Evolutionary conservation across 2,113 vertebrate species (phyloP), one percentile per base, ranked within the genome.

Genomic region (Chaetorhynchus papuensis): DNA sequence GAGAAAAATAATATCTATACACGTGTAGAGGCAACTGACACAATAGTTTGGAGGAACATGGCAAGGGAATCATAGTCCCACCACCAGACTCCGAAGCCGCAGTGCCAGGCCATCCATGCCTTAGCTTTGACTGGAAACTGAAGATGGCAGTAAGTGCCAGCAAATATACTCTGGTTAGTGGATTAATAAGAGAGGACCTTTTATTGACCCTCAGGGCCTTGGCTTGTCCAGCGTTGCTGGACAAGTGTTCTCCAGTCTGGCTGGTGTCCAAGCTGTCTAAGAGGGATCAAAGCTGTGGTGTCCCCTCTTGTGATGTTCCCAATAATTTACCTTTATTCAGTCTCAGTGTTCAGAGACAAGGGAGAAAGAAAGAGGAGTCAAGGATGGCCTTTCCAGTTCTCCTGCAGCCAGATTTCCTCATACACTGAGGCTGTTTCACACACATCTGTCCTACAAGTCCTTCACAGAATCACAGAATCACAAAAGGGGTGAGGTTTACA

Each of bases 91-190:
- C 7, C 3, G 8, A 69, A 23, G n/a, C 21, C 61, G 10, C 4
- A 5, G 10, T 27, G n/a, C 31, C 52, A 23, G 37, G 44, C 26
- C 60, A 57, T 52, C 65, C 44, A 14, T 41, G 37, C n/a, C 44
- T 95, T 42, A 60, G 24, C 69, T 95, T 94, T 96, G 87, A 19
- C 49, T 72, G 61, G 90, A 54, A 87, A 94, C 93, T 96, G 91
- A 97, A 97, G 89, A 94, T 91, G 93, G 87, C 91, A 95, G 93
- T 54, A 94, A 72, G 81, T 72, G 66, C 45, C 82, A 93, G 87
- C 45, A 95, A 87, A 96, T 89, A 65, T 4, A 2, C 9, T 79
- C 42, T 80, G 28, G 20, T 66, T 86, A 47, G 6, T 69, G 37
- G 28, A 85, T 56, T 83, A 82, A 39, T 59, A 27, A 74, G 8